A percentile compares a stretch with the other conserved stretches of the same genome.
These are phyloP conservation scores for Pseudorasbora parva DNA, from an alignment of 2,113 vertebrate species.

Conservation along the genomic window DNA sequence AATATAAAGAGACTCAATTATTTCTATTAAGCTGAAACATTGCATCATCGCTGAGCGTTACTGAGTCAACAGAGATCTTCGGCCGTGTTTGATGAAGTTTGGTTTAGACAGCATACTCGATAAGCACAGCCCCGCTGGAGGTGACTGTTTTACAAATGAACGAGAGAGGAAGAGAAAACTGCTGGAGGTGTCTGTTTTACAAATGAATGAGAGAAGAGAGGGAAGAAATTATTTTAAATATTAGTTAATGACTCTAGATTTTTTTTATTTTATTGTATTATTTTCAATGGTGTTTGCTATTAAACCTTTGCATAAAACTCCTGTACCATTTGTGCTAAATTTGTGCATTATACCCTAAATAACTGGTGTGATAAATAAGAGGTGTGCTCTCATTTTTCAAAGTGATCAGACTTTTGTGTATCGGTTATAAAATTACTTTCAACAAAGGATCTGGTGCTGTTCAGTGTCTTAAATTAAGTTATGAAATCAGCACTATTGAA, in stretches of 20 bases:
- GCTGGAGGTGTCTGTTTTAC: slow-evolving; percentile 50
- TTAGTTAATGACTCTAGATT: neutral
- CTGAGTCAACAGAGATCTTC: slow-evolving; percentile 68
- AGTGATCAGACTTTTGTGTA: neutral
- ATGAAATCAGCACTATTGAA: neutral
- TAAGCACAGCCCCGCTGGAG: slow-evolving; percentile 62
- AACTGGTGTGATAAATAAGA: too few species aligned
- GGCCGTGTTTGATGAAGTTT: slow-evolving; percentile 58
- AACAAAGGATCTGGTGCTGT: neutral
- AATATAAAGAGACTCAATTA: slow-evolving; percentile 69
- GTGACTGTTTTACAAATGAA: slow-evolving; percentile 47
- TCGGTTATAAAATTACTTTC: neutral
- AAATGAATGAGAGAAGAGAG: slow-evolving; percentile 29
- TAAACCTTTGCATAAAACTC: neutral
- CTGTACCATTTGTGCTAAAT: neutral
- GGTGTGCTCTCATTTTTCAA: neutral
- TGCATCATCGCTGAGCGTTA: slow-evolving; percentile 59
- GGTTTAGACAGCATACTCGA: slow-evolving; percentile 67
- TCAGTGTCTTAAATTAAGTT: neutral
- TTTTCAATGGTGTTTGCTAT: neutral
- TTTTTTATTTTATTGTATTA: neutral
- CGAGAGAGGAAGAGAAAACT: slow-evolving; percentile 30
- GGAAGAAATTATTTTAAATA: neutral
- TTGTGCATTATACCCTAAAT: too few species aligned
- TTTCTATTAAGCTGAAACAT: slow-evolving; percentile 71